Percentiles rank a stretch among this genome's conserved stretches.
These are phyloP conservation scores for Hyposoter dolosus DNA, from an alignment of 2,888 invertebrate species.

Conservation along the genomic window DNA sequence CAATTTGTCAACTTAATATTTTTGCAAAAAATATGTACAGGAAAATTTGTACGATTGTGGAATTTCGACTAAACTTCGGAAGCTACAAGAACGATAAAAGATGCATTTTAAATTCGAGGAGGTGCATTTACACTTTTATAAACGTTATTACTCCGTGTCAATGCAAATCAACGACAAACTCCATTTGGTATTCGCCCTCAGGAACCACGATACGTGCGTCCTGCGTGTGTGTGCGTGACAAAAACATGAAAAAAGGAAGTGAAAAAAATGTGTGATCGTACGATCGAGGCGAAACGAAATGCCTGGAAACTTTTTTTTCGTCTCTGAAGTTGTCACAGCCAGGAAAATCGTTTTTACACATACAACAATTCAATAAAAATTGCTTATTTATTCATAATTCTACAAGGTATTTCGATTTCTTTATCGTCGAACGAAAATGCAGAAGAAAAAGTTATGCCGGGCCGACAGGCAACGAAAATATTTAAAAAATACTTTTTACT, in stretches of 20 bases:
- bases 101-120: slow-evolving; percentile 75
- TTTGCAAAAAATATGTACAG: neutral
- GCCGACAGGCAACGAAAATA: too few relatives aligned
- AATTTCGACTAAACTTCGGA: neutral
- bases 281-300: slow-evolving; percentile 14
- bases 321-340: slow-evolving; percentile 29
- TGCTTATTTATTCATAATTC: too few relatives aligned
- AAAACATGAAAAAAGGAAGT: neutral
- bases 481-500: too few relatives aligned
- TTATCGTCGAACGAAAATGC: too few relatives aligned
- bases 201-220: neutral
- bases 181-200: slow-evolving; percentile 47
- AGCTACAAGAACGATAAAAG: slow-evolving; percentile 44
- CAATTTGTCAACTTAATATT: neutral
- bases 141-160: slow-evolving; percentile 78
- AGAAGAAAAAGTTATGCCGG: too few relatives aligned
- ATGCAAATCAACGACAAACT: slow-evolving; percentile 77
- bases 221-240: slow-evolving; percentile 5
- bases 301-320: slow-evolving; percentile 17
- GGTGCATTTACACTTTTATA: slow-evolving; percentile 79
- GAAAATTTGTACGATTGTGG: slow-evolving; percentile 4
- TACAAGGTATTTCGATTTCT: too few relatives aligned
- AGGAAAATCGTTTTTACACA: neutral
- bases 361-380: neutral
- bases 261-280: slow-evolving; percentile 38